Conservation (phyloP, 2,888 invertebrate species). For the Podabrus alpinus region DNA sequence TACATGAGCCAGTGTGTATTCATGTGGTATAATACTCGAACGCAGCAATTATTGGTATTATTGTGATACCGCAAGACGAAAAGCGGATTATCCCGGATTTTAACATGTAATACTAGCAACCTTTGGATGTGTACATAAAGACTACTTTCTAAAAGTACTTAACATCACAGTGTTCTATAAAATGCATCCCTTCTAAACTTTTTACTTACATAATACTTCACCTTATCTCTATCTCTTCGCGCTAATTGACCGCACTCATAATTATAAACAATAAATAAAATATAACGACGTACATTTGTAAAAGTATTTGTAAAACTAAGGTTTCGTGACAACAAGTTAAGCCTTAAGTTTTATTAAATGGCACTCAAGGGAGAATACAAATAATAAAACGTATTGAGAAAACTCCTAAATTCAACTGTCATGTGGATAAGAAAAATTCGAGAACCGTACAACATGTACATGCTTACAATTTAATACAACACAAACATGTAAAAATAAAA, state of each 20-base stretch:
- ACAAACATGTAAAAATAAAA: neutral
- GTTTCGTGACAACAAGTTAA: constrained; percentile 30
- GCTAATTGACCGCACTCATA: neutral
- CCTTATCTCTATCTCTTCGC: neutral
- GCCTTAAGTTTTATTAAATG: constrained; percentile 33
- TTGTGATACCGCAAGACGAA: constrained; percentile 50
- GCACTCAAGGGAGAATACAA: constrained; percentile 43
- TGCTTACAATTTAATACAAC: neutral
- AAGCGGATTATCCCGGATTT: constrained; percentile 53
- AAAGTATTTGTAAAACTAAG: constrained; percentile 19
- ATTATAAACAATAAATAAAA: neutral
- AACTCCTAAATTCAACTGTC: constrained; percentile 42
- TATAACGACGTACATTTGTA: constrained; percentile 5
- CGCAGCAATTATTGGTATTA: constrained; percentile 55
- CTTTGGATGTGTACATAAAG: constrained; percentile 33
- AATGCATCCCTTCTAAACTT: neutral
- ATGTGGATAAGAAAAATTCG: constrained; percentile 28
- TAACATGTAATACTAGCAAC: constrained; percentile 36
- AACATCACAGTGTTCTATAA: constrained; percentile 20
- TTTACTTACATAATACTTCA: neutral
- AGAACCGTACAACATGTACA: neutral
- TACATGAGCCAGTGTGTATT: constrained; percentile 53
- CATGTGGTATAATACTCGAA: constrained; percentile 53
- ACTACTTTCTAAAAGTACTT: constrained; percentile 31
- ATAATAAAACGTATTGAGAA: constrained; percentile 48